Percentiles rank a stretch among this genome's conserved stretches.
phyloP scores from a whole-genome alignment of 2,888 invertebrate species.

The Orchesellides sinensis region DNA sequence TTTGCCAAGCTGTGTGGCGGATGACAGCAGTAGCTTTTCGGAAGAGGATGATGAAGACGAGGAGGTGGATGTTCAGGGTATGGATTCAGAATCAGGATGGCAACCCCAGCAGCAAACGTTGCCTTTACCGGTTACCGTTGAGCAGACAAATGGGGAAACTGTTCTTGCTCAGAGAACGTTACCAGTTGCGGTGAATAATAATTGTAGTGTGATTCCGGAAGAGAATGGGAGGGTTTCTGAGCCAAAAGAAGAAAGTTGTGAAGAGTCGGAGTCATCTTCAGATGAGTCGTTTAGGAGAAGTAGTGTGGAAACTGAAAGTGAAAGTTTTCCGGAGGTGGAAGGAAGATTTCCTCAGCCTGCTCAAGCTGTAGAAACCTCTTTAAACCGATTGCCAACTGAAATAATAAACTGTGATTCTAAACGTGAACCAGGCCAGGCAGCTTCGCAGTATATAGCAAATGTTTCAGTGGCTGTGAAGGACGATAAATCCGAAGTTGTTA shows the following conservation, averaged over 20 bases:
- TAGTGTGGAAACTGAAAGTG: too few species aligned
- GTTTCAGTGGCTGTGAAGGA: too few species aligned
- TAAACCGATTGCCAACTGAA: not conserved
- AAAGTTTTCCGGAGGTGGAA: not conserved
- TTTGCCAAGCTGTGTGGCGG: constrained; percentile 84
- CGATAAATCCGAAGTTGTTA: too few species aligned
- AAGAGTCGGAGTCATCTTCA: constrained; percentile 15
- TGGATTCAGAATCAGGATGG: not conserved
- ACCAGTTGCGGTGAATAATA: not conserved
- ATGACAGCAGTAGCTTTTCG: constrained; percentile 90
- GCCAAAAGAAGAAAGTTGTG: constrained; percentile 1
- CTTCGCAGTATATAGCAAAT: not conserved
- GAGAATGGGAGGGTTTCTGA: not conserved
- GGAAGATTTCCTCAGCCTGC: not conserved
- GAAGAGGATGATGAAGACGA: constrained; percentile 60
- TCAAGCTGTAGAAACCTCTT: not conserved
- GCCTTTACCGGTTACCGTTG: not conserved
- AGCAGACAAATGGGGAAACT: not conserved
- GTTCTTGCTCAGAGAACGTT: too few species aligned
- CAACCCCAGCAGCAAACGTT: not conserved
- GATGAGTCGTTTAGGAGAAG: too few species aligned
- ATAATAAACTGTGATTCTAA: not conserved
- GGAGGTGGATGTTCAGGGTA: constrained; percentile 20
- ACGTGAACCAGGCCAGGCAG: not conserved
- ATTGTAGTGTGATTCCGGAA: not conserved